These are phyloP conservation scores for Enteromius trimaculatus DNA, from an alignment of 2,797 vertebrate genomes.

Conservation along the genomic window DNA sequence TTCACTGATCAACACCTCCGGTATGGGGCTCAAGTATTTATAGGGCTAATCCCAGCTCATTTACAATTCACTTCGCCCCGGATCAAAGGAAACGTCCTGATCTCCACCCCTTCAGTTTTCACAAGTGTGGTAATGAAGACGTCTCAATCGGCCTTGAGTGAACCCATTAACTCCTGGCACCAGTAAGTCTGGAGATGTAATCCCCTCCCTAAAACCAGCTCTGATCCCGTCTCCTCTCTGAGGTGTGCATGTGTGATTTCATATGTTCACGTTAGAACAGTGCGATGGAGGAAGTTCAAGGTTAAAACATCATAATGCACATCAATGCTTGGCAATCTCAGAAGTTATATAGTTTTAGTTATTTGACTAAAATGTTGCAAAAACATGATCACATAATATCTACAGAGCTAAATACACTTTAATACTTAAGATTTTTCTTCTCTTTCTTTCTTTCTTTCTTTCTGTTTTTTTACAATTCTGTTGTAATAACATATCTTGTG, in stretches of 20 bases:
- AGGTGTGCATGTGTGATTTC: slow-evolving; percentile 45
- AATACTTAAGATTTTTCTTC: background rate
- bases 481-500: background rate
- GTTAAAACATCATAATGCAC: slow-evolving; percentile 10
- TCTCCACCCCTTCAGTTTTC: slow-evolving; percentile 76
- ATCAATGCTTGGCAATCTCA: too few species aligned
- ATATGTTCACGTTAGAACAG: slow-evolving; percentile 14
- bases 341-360: background rate
- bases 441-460: background rate
- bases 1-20: slow-evolving; percentile 54
- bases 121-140: slow-evolving; percentile 85
- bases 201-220: slow-evolving; percentile 56
- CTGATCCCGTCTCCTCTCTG: slow-evolving; percentile 58
- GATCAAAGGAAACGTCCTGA: slow-evolving; percentile 77
- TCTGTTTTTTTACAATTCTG: background rate
- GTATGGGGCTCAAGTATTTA: slow-evolving; percentile 68
- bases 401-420: background rate
- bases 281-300: slow-evolving; percentile 33
- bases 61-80: slow-evolving; percentile 65
- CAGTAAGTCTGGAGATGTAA: slow-evolving; percentile 77
- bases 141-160: slow-evolving; percentile 81
- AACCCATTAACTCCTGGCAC: slow-evolving; percentile 82
- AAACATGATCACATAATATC: background rate
- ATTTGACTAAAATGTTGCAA: background rate
- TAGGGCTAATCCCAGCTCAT: slow-evolving; percentile 68